Conservation (phyloP, 2,113 vertebrate species). For the Toxotes jaculatrix region DNA sequence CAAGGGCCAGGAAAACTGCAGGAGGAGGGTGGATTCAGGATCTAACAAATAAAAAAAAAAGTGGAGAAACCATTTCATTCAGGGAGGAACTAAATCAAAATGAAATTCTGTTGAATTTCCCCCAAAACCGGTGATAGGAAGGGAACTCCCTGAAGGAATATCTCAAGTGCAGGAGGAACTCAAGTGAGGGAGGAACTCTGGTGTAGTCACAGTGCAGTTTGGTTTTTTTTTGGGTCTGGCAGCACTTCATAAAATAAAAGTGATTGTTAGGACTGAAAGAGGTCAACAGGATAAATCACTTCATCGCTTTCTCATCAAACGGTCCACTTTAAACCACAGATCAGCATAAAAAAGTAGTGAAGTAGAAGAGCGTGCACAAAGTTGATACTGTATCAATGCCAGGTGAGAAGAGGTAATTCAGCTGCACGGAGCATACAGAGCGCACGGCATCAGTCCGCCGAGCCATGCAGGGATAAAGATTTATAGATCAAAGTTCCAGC, state of each 20-base stretch:
- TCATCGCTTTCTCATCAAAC: background rate
- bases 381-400: background rate
- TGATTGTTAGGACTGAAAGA: background rate
- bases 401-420: background rate
- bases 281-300: background rate
- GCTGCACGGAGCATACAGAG: background rate
- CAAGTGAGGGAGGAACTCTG: conserved; percentile 1
- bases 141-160: conserved; percentile 22
- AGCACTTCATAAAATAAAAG: background rate
- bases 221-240: background rate
- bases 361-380: background rate
- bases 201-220: background rate
- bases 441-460: background rate
- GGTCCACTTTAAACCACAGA: background rate
- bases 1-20: conserved; percentile 3
- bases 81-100: conserved; percentile 15
- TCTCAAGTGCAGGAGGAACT: background rate
- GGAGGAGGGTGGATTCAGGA: background rate
- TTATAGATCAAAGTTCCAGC: conserved; percentile 5
- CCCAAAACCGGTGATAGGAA: background rate
- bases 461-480: background rate
- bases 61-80: background rate
- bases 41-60: background rate
- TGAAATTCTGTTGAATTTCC: conserved; percentile 8
- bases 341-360: background rate